Evolutionary conservation across 2,113 vertebrate genomes (phyloP).

Genomic region (Salvelinus fontinalis): DNA sequence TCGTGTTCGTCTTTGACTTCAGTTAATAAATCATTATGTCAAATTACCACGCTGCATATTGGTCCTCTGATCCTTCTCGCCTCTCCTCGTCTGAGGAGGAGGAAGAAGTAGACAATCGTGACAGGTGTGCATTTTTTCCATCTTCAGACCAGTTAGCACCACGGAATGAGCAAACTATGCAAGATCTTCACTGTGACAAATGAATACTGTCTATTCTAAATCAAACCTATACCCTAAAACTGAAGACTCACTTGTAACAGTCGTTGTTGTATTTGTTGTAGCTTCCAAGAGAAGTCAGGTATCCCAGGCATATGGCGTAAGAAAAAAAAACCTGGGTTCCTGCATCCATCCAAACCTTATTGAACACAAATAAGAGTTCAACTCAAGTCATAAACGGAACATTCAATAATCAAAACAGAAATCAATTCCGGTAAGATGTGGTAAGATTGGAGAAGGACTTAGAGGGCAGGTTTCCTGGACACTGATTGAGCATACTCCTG

Average conservation of each 20-base stretch:
- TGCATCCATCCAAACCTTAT: slow-evolving; percentile 69
- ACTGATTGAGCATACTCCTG: background rate
- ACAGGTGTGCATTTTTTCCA: too few species aligned
- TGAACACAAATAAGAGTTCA: background rate
- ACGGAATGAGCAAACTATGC: too few species aligned
- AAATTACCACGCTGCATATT: too few species aligned
- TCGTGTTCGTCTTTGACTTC: too few species aligned
- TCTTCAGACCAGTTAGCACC: too few species aligned
- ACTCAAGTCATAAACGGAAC: background rate
- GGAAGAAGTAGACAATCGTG: too few species aligned
- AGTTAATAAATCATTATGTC: too few species aligned
- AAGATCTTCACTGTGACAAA: too few species aligned
- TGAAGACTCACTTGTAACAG: slow-evolving; percentile 60
- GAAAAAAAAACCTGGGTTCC: slow-evolving; percentile 73
- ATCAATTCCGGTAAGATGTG: background rate
- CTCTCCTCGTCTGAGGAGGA: too few species aligned
- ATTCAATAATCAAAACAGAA: too few species aligned
- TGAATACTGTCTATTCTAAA: too few species aligned
- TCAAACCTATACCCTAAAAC: background rate
- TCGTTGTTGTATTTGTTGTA: slow-evolving; percentile 72
- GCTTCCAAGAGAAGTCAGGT: slow-evolving; percentile 65
- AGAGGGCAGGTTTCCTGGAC: background rate
- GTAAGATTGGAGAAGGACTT: background rate
- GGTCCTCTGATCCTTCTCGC: too few species aligned
- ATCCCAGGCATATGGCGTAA: slow-evolving; percentile 66